A percentile compares a stretch with the other conserved stretches of the same genome.
Evolutionary conservation across 2,113 vertebrate genomes (phyloP).

Genomic region (Myanophis thanlyinensis): DNA sequence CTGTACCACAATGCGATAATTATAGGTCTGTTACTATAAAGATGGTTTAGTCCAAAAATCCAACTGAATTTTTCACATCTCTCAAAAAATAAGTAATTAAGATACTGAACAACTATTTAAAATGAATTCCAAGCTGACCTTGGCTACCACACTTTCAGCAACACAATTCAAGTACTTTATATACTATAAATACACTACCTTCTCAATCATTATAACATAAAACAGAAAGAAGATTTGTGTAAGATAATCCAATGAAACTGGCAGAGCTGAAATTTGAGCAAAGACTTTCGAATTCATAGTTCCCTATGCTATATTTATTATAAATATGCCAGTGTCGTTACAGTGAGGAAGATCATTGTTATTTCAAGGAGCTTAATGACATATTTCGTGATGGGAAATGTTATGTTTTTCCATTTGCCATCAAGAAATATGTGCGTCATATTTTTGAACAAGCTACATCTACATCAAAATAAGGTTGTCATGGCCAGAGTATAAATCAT

Average conservation of each 20-base stretch:
- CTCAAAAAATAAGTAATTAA: neutral
- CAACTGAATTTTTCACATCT: neutral
- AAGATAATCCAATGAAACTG: neutral
- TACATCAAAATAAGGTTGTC: neutral
- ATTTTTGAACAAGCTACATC: neutral
- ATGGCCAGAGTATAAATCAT: neutral
- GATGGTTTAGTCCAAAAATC: neutral
- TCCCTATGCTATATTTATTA: neutral
- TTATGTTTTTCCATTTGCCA: neutral
- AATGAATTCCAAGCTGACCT: neutral
- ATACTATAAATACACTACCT: neutral
- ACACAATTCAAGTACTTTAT: neutral
- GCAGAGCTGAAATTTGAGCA: neutral
- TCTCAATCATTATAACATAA: neutral
- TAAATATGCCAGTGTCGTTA: neutral
- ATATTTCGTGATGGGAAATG: neutral
- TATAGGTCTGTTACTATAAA: neutral
- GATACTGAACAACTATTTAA: neutral
- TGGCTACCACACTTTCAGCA: neutral
- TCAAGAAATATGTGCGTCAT: constrained; percentile 32
- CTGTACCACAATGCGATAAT: neutral
- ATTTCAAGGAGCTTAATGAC: neutral
- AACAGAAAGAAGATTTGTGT: neutral
- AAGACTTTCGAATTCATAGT: neutral
- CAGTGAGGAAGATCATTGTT: neutral